Base-by-base conservation (phyloP, 2,888 invertebrate genomes). In the Leucophenga montana region DNA sequence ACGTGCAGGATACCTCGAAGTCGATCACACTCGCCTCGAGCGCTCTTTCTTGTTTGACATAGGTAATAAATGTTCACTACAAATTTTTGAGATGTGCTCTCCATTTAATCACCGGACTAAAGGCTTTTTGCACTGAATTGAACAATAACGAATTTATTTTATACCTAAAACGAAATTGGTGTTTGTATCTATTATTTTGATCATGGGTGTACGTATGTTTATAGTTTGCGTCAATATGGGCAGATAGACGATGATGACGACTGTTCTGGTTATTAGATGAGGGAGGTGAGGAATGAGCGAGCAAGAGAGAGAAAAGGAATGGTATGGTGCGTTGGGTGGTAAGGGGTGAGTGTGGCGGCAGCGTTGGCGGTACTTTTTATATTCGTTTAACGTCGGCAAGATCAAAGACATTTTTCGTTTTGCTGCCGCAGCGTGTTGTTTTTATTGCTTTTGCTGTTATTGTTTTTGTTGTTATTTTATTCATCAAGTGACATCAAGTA, bases 361-460 rank as follows among this genome's bases (percentile, higher is more conserved):
- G 73, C 74, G 76, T 76, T 76, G 77, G 79, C 84, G 83, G 82
- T 76, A 75, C 77, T 81, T 82, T 82, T 81, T 74, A 75, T 79
- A 78, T 79, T 78, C 79, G 76, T 84, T 78, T 74, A 75, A 77
- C 72, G 75, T 77, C 82, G 82, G 82, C 77, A 48, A 81, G 77
- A 77, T 84, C 79, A 82, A 82, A 84, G 79, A 66, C 71, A 74
- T 76, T 80, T 82, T 80, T 81, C 72, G 75, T 81, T 78, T 81
- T 67, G 75, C 73, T 75, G 69, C 70, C 73, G 67, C 71, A 66
- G 66, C 68, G 71, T 70, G 57, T 68, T 66, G 77, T 71, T 76
- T 53, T 66, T 72, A 61, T 73, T 73, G 68, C 67, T 73, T 53
- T 18, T 71, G 46, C 18, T 67, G 31, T 64, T 69, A 53, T 69